Evolutionary conservation across 2,888 invertebrate species (phyloP), one percentile per base, ranked within the genome.

Genomic region (Cataglyphis rosenhaueri): DNA sequence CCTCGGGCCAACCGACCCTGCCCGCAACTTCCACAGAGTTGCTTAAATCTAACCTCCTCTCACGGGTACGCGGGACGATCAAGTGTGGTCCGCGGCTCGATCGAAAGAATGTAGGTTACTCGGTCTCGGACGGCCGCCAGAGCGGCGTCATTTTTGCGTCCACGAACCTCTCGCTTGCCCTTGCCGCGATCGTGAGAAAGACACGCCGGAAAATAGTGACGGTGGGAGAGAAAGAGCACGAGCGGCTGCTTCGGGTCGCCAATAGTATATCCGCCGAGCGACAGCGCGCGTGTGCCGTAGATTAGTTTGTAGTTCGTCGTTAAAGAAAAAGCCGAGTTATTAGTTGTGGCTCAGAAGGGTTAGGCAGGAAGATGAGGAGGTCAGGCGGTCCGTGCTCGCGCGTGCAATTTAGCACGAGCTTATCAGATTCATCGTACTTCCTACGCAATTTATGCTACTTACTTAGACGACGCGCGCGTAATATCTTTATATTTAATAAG

Each of bases 11-110:
- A 91, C 92, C 93, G 89, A 91, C 92, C 90, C 92, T 90, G 84
- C 89, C 92, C 92, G 90, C 92, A 94, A 94, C 94, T 94, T 94
- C 93, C 91, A 92, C 92, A 92, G 93, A 94, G 94, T 94, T 94
- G 94, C 94, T 94, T 94, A 94, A 94, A 94, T 94, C 94, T 93
- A 93, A 93, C 93, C 93, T 92, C 85, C 89, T 88, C 91, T 86
- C 85, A 73, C 83, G 59, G 57, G 79, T 68, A 70, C 70, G 15
- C 78, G 44, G 85, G 84, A 87, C 87, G 91, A 91, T 92, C 90
- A 91, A 91, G 91, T 91, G 88, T 91, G 66, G 92, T 92, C 91
- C 89, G 6, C 8, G 57, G 65, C 65, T 59, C 41, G 74, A 55
- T 66, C 64, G 82, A 87, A 89, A 89, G 89, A 89, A 89, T 89